Evolutionary conservation across 35 echinoderm and acorn worm species (phyloP).

Genomic region (Ophiothrix spiculata): DNA sequence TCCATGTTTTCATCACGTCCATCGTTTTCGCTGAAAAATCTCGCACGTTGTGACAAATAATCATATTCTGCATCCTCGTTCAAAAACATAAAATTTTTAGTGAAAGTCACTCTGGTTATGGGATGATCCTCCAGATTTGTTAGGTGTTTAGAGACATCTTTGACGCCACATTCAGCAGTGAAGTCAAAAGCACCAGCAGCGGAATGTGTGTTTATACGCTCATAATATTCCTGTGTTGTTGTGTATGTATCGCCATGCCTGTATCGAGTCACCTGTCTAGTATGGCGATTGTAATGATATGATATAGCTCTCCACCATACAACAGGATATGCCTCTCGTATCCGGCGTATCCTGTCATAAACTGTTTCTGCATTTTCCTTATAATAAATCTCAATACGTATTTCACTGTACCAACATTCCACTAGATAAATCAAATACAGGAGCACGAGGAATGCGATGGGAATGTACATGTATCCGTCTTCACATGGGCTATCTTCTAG

Average conservation of each 20-base stretch:
- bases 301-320: slow-evolving; percentile 99
- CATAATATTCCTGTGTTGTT: slow-evolving; percentile 90
- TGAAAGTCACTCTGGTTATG: slow-evolving; percentile 77
- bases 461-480: slow-evolving; percentile 95
- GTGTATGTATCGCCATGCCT: slow-evolving; percentile 93
- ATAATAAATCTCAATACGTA: slow-evolving; percentile 80
- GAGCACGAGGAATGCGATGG: slow-evolving; percentile 82
- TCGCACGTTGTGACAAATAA: slow-evolving; percentile 85
- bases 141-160: slow-evolving; percentile 82
- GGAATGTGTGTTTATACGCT: slow-evolving; percentile 97
- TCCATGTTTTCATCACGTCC: slow-evolving; percentile 97
- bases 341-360: slow-evolving; percentile 69
- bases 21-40: slow-evolving; percentile 94
- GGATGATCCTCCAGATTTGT: slow-evolving; percentile 73
- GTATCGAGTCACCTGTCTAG: slow-evolving; percentile 88
- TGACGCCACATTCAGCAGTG: slow-evolving; percentile 84
- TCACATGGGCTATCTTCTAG: slow-evolving; percentile 75
- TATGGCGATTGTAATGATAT: slow-evolving; percentile 93
- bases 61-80: slow-evolving; percentile 98
- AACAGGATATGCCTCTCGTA: slow-evolving; percentile 83
- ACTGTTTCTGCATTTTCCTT: slow-evolving; percentile 74
- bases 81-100: slow-evolving; percentile 96
- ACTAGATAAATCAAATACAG: slow-evolving; percentile 90
- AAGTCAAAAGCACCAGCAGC: slow-evolving; percentile 97
- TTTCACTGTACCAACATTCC: slow-evolving; percentile 97